Conservation (phyloP, 2,888 invertebrate species). For the Cephus nigrinus region DNA sequence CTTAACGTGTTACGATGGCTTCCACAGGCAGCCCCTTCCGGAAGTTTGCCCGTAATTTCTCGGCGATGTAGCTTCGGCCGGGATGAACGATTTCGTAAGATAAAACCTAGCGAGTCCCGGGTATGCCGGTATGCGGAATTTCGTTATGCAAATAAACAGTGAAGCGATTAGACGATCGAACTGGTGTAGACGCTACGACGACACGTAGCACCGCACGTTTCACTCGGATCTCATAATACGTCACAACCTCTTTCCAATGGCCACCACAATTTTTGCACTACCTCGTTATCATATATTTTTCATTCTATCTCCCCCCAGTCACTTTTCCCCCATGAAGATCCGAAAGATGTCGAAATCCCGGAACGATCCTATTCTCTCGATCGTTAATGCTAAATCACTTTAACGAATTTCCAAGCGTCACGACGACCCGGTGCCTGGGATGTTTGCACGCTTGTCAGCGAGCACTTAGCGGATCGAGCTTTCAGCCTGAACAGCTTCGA, state of each 20-base stretch:
- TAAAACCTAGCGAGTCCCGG: neutral
- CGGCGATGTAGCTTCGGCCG: neutral
- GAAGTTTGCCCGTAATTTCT: neutral
- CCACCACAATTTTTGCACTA: neutral
- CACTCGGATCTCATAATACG: neutral
- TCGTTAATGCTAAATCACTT: neutral
- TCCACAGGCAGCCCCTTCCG: neutral
- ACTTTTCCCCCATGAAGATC: neutral
- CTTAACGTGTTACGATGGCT: neutral
- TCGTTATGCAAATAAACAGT: conserved; percentile 20
- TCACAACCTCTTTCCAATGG: neutral
- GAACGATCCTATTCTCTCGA: neutral
- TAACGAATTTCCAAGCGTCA: neutral
- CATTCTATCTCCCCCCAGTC: neutral
- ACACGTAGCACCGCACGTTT: neutral
- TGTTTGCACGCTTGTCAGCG: neutral
- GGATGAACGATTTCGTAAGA: neutral
- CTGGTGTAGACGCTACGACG: neutral
- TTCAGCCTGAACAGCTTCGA: conserved; percentile 12
- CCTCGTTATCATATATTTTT: neutral
- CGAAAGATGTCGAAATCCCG: neutral
- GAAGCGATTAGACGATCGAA: neutral
- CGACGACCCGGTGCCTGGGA: neutral
- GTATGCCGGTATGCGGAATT: conserved; percentile 18
- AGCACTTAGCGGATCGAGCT: conserved; percentile 9